Conservation (phyloP, 2,113 vertebrate genomes). For the Theristicus caerulescens region DNA sequence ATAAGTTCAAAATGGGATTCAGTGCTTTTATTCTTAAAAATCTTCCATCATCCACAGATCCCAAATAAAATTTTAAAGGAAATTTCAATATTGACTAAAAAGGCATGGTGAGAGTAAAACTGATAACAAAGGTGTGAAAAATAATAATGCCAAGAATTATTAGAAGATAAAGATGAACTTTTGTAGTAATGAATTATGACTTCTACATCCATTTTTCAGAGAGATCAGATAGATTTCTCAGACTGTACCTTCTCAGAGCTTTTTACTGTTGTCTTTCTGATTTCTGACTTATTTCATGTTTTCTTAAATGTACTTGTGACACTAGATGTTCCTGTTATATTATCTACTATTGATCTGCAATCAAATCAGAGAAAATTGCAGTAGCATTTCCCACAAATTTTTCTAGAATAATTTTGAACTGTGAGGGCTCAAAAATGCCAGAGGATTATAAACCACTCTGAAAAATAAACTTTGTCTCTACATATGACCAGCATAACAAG, state of each 20-base stretch:
- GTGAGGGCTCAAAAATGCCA: neutral
- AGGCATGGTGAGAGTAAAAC: neutral
- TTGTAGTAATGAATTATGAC: neutral
- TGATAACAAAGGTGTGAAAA: neutral
- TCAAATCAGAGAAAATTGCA: neutral
- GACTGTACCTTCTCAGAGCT: neutral
- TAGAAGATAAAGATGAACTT: neutral
- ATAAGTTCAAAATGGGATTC: neutral
- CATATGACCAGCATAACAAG: neutral
- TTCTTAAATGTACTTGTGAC: neutral
- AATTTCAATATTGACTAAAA: neutral
- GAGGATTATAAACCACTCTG: neutral
- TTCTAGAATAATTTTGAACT: neutral
- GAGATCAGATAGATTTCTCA: neutral
- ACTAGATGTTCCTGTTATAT: neutral
- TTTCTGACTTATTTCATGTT: neutral
- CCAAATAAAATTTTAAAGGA: neutral
- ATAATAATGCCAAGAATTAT: neutral
- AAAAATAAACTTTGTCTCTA: neutral
- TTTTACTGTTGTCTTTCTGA: neutral
- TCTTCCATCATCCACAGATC: neutral
- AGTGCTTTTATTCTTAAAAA: neutral
- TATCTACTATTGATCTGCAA: neutral
- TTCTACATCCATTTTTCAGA: neutral
- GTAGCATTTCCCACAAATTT: neutral